Conservation (phyloP, 2,797 vertebrate genomes). For the Danio aesculapii region DNA sequence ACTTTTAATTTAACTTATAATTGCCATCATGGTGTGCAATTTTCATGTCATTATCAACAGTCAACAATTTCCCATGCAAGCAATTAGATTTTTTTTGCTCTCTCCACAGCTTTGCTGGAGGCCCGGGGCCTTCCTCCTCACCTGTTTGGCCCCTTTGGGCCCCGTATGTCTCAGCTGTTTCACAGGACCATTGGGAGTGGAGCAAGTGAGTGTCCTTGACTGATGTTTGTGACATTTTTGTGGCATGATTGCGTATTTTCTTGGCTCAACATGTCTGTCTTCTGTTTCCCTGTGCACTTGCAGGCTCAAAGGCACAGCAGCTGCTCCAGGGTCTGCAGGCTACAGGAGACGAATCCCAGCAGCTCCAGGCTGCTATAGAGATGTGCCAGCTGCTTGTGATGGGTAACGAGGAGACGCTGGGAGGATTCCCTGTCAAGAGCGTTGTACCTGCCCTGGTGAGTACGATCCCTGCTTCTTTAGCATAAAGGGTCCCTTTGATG, state of each 20-base stretch:
- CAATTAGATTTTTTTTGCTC: slow-evolving; percentile 17
- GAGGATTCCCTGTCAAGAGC: slow-evolving; percentile 98
- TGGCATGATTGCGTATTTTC: not conserved
- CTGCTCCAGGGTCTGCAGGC: slow-evolving; percentile 97
- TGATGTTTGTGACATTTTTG: not conserved
- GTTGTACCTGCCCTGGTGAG: slow-evolving; percentile 96
- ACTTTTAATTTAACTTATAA: not conserved
- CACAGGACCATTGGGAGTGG: slow-evolving; percentile 99
- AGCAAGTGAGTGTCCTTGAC: slow-evolving; percentile 87
- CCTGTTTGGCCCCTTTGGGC: slow-evolving; percentile 97
- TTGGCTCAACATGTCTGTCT: not conserved
- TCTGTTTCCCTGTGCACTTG: slow-evolving; percentile 14
- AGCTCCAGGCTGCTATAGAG: slow-evolving; percentile 98
- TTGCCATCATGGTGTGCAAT: too few species aligned
- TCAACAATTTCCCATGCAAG: not conserved
- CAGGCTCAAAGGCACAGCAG: slow-evolving; percentile 99
- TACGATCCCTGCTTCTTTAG: not conserved
- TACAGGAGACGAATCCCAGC: slow-evolving; percentile 96
- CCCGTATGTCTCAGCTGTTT: slow-evolving; percentile 99
- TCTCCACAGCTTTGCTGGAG: slow-evolving; percentile 89
- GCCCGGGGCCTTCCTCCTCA: slow-evolving; percentile 98
- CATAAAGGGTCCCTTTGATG: not conserved
- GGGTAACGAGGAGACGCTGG: slow-evolving; percentile 98
- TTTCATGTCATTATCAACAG: too few species aligned
- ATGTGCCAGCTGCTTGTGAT: slow-evolving; percentile 99